Percentiles rank a stretch among this genome's conserved stretches.
Conservation (phyloP, 2,113 vertebrate species). For the Micronycteris hirsuta region DNA sequence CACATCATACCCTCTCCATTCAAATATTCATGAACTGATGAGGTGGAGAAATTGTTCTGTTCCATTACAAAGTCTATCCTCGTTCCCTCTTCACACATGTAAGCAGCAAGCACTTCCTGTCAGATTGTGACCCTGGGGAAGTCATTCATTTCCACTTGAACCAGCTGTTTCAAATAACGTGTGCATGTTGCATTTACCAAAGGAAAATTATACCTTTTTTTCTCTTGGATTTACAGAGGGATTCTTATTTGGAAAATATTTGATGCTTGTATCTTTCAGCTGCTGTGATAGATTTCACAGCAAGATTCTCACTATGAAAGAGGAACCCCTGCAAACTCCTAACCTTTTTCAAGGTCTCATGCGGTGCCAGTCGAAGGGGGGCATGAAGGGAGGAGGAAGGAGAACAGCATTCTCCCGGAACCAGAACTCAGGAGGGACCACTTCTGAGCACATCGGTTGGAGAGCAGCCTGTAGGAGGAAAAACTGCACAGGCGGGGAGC, state of each 20-base stretch:
- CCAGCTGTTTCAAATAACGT: conserved; percentile 68
- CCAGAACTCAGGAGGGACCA: neutral
- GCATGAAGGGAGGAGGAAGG: neutral
- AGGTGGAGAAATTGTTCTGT: conserved; percentile 67
- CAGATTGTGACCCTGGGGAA: conserved; percentile 66
- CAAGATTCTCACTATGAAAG: conserved; percentile 20
- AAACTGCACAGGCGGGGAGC: neutral
- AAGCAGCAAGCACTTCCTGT: conserved; percentile 64
- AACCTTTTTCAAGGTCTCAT: conserved; percentile 34
- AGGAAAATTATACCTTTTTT: conserved; percentile 63
- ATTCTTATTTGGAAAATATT: conserved; percentile 68
- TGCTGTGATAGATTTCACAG: conserved; percentile 47
- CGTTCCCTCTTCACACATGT: conserved; percentile 49
- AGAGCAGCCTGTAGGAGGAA: neutral
- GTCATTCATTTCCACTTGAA: conserved; percentile 72
- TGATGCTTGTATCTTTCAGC: conserved; percentile 25
- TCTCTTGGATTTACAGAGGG: neutral
- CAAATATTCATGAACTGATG: conserved; percentile 71
- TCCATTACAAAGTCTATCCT: conserved; percentile 54
- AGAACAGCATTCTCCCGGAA: neutral
- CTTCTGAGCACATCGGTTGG: neutral
- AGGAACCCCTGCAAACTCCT: neutral
- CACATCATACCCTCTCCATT: conserved; percentile 50
- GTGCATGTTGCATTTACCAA: conserved; percentile 54
- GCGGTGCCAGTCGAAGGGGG: neutral